phyloP scores from a whole-genome alignment of 2,797 vertebrate genomes.

The Mallotus villosus region DNA sequence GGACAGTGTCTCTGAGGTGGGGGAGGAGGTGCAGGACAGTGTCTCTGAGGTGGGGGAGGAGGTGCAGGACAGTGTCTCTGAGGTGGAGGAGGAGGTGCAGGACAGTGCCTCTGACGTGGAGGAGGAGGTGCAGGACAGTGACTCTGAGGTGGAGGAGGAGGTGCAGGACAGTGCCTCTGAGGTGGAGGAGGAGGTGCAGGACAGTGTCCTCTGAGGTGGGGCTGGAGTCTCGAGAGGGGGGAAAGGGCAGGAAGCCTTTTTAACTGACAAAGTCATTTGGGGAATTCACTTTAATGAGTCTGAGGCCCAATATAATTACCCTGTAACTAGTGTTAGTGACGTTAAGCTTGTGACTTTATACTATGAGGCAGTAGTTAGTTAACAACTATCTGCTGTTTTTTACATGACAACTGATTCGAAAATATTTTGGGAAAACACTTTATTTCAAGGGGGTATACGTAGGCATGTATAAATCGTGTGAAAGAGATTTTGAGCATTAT shows the following conservation, averaged over 20 bases:
- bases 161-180: constrained; percentile 52
- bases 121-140: too few species aligned
- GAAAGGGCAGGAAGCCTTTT: neutral
- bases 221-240: neutral
- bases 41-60: constrained; percentile 72
- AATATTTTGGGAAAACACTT: too few species aligned
- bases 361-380: neutral
- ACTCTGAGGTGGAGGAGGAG: too few species aligned
- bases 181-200: constrained; percentile 91
- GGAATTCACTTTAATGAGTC: neutral
- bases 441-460: too few species aligned
- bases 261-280: neutral
- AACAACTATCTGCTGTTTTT: neutral
- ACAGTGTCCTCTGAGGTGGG: constrained; percentile 79
- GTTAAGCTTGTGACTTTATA: neutral
- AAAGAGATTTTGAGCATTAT: too few species aligned
- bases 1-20: too few species aligned
- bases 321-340: neutral
- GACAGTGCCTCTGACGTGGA: constrained; percentile 82
- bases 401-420: too few species aligned
- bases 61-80: too few species aligned
- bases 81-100: constrained; percentile 91
- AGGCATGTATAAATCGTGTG: too few species aligned
- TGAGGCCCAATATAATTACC: neutral
- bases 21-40: constrained; percentile 93